Evolutionary conservation across 2,888 invertebrate genomes (phyloP), one percentile per base, ranked within the genome.

Genomic region (Dryocosmus kuriphilus): DNA sequence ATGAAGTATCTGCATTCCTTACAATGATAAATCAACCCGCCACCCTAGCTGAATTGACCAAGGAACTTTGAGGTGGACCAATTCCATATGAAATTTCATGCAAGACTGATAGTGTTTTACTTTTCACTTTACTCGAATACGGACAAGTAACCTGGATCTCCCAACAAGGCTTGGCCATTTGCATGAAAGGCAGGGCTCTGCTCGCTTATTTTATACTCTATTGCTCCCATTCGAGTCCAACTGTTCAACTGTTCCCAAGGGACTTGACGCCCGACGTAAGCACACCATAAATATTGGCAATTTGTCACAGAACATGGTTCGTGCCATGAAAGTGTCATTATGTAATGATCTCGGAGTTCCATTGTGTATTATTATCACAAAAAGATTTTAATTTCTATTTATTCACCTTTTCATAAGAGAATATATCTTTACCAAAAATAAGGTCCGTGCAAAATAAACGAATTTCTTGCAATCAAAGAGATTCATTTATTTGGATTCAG

Each of bases 1-100:
- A 90, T 90, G 88, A 90, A 90, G 89, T 88, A 90, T 89, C 90
- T 89, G 89, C 89, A 89, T 88, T 89, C 88, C 85, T 77, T 75
- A 79, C 85, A 89, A 88, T 87, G 87, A 90, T 90, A 90, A 90
- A 90, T 90, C 90, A 90, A 90, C 82, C 84, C 86, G 87, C 88
- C 90, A 90, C 90, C 89, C 86, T 77, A 81, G 75, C 41, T 51
- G 51, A 71, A 51, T 30, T 51, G 71, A 71, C 71, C 71, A 76
- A 74, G 71, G 8, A 60, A 32, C n/a, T 51, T 51, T 51, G n/a
- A 51, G 9, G 51, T 51, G 51, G n/a, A 51, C 51, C n/a, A 51
- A n/a, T 51, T 51, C n/a, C n/a, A 51, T n/a, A 67, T 27, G 46
- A 67, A 41, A 67, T 67, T 67, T 67, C 67, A 67, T 41, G 38